Base-by-base conservation (phyloP, 2,888 invertebrate species). In the Halocaridina rubra region DNA sequence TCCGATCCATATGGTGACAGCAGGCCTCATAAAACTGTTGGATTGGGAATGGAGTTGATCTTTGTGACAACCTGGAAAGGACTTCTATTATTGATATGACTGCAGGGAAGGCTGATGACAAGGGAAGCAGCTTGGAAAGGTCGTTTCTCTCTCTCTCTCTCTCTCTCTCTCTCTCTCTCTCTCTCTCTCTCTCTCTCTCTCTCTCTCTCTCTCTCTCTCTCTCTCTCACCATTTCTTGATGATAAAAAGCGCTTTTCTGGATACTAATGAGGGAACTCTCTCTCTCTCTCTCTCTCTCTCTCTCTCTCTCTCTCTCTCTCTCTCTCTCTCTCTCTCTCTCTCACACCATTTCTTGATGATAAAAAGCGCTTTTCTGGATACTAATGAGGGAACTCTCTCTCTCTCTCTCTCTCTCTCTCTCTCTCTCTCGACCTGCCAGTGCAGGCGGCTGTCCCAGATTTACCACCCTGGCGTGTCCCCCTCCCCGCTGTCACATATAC, bases 131-230 rank as follows among this genome's bases (percentile, higher is more conserved):
- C 64, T 29, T 16, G 10, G 27, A 64, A 24, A 10, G 22, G 19
- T 24, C 24, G 22, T 59, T 24, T 59, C 59, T 59, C 59, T 59
- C 59, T 59, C 59, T 59, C 59, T 59, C 59, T 59, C 59, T 59
- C 59, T 59, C 59, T 59, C 59, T 59, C 59, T 59, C 59, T 59
- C 59, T 59, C 59, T 64, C 27, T 64, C 64, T 64, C 64, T 64
- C 64, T 64, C 64, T 64, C 64, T 64, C 64, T 64, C 64, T 64
- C 64, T 64, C 64, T 64, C 64, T 64, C 64, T 64, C 64, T 64
- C 64, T 64, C 64, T 64, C 64, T 64, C 64, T 64, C 64, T 64
- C 64, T 64, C 64, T 64, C 64, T 64, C 64, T 64, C 64, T 64
- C 64, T 64, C 64, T 64, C 64, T 64, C 64, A 3, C n/a, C 19